Evolutionary conservation across 2,888 invertebrate genomes (phyloP), one percentile per base, ranked within the genome.

Genomic region (Noctua fimbriata): DNA sequence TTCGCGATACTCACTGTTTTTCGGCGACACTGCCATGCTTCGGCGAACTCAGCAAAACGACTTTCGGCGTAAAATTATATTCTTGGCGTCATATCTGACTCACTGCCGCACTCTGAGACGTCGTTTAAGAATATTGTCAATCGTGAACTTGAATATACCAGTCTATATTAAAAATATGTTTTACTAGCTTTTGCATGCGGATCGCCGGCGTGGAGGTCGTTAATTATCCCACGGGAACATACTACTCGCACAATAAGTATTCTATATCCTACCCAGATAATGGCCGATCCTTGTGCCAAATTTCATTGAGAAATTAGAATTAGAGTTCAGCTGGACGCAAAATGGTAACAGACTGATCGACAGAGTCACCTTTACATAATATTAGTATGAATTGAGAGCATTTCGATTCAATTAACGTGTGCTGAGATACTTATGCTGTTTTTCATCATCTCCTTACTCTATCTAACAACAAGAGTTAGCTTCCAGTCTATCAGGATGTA

Each of bases 1-100:
- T 91, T 91, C 86, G 92, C 92, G 85, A 88, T 82, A 86, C 82
- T 85, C 78, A 73, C 77, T 82, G 86, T 89, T 90, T 89, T 89
- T 89, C 81, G 81, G 79, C 78, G 86, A 78, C 83, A 81, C 60
- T 67, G 75, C 74, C 58, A 69, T 73, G 82, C 82, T 86, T 86
- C 79, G 67, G 41, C 69, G 58, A 70, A 76, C 78, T 90, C 89
- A 82, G 88, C 89, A 72, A 75, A 80, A 74, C 58, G 73, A 73
- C 63, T 79, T 32, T 79, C 44, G 44, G 65, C 78, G 76, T 71
- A 69, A 89, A 89, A 88, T 90, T 85, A 88, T 89, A 83, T 52
- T 81, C 81, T 82, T 49, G 69, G 82, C 81, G 73, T 75, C 83
- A 89, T 84, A 85, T 84, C 88, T 87, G 78, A 90, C 63, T 89